Evolutionary conservation across 2,888 invertebrate genomes (phyloP).

Genomic region (Ornithoptera priamus): DNA sequence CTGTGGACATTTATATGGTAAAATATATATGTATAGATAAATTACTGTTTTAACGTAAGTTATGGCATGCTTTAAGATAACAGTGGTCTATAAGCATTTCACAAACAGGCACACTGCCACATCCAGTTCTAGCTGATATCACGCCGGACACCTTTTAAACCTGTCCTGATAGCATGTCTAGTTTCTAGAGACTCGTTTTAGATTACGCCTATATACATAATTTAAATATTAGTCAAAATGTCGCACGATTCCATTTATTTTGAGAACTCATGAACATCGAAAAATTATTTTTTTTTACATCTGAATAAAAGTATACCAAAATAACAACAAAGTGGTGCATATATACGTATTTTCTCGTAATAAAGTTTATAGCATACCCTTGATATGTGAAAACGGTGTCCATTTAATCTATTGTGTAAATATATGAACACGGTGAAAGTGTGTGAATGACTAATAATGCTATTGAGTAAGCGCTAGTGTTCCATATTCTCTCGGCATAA

Average conservation of each 20-base stretch:
- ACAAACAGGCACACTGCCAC: constrained; percentile 14
- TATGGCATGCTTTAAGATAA: neutral
- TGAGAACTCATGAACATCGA: neutral
- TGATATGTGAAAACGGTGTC: neutral
- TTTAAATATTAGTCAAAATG: constrained; percentile 1
- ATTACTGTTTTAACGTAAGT: neutral
- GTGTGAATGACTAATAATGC: neutral
- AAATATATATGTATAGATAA: no score
- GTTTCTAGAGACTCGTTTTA: neutral
- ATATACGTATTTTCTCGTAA: neutral
- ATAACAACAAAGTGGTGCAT: neutral
- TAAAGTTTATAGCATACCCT: neutral
- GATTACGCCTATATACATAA: neutral
- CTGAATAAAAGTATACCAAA: no score
- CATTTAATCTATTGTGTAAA: neutral
- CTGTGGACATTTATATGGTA: no score
- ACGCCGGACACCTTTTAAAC: neutral
- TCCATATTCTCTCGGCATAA: no score
- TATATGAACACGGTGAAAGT: constrained; percentile 1
- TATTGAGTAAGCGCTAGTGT: neutral
- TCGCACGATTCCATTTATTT: neutral
- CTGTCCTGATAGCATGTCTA: constrained; percentile 11
- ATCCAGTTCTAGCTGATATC: constrained; percentile 15
- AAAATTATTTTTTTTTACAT: no score
- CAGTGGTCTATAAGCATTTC: constrained; percentile 15